Conservation (phyloP, 2,797 vertebrate species). For the Enteromius fasciolatus region DNA sequence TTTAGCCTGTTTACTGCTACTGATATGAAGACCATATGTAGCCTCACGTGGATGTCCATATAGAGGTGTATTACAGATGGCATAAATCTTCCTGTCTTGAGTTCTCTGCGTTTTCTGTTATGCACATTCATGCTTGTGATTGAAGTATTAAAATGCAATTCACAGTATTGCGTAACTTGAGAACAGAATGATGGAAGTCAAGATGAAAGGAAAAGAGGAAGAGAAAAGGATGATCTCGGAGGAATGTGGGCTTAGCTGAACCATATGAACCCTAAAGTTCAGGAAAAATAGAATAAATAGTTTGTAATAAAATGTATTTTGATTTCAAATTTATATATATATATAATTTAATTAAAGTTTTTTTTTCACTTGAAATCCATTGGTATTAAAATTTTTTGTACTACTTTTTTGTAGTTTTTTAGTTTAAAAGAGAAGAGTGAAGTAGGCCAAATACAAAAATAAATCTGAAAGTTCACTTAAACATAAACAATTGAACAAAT, state of each 20-base stretch:
- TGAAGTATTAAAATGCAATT: constrained; percentile 50
- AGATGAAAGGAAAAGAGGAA: constrained; percentile 44
- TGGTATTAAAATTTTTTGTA: not conserved
- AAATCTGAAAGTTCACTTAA: not conserved
- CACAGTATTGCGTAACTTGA: constrained; percentile 49
- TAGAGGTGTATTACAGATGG: constrained; percentile 26
- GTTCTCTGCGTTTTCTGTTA: constrained; percentile 33
- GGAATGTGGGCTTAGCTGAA: constrained; percentile 46
- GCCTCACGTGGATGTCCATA: constrained; percentile 41
- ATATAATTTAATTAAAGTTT: not conserved
- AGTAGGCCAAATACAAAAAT: not conserved
- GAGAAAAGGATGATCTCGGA: constrained; percentile 39
- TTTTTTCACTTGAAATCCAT: not conserved
- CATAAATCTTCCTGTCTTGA: constrained; percentile 48
- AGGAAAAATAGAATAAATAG: not conserved
- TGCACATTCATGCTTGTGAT: constrained; percentile 39
- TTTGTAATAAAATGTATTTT: not conserved
- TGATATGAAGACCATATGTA: constrained; percentile 67
- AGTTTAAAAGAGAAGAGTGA: not conserved
- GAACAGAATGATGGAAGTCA: constrained; percentile 22
- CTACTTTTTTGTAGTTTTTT: no score
- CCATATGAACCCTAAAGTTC: constrained; percentile 21
- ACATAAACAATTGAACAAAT: not conserved
- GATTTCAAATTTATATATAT: not conserved
- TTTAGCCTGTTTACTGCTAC: constrained; percentile 56